Evolutionary conservation across 2,113 vertebrate species (phyloP), one percentile per base, ranked within the genome.

Genomic region (Puffinus mauretanicus): DNA sequence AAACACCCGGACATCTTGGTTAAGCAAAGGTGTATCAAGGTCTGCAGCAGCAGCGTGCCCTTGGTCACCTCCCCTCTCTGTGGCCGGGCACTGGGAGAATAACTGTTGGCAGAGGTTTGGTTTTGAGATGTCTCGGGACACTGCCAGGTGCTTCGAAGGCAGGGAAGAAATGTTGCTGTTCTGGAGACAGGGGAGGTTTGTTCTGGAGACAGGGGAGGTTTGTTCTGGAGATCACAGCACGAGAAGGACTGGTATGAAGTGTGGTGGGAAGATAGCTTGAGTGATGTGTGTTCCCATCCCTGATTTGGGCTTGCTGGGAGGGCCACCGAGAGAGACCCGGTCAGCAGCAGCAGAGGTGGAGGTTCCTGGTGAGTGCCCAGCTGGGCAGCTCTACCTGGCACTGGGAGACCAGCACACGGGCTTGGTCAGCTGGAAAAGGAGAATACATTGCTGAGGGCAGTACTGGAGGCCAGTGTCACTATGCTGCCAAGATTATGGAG

Each of bases 1-100:
- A 10, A 11, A 4, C 4, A 1, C 19, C 27, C 0, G 0, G n/a
- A 22, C 0, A 0, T 18, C n/a, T 42, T 2, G 2, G 32, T 12
- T 13, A 29, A 61, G 40, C 34, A 9, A 11, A 12, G 14, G 9
- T 11, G 4, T 5, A 51, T 14, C 44, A 1, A 16, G 46, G 40
- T 29, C 47, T 40, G 82, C 61, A 36, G 65, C 3, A 70, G 42
- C 72, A 16, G 42, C 7, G 2, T 22, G 44, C 24, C 58, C 2
- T 0, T 20, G 34, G 24, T 47, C 2, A 0, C 51, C 12, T 61
- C 55, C 24, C 19, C 6, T 24, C 15, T 7, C 44, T n/a, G 67
- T 4, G 5, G 60, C 22, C 11, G 2, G 40, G 61, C 61, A 11
- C 34, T 29, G 69, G 42, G 22, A 87, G 38, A 40, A 13, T 5